Conservation (phyloP, 2,113 vertebrate genomes). For the Ifrita kowaldi region DNA sequence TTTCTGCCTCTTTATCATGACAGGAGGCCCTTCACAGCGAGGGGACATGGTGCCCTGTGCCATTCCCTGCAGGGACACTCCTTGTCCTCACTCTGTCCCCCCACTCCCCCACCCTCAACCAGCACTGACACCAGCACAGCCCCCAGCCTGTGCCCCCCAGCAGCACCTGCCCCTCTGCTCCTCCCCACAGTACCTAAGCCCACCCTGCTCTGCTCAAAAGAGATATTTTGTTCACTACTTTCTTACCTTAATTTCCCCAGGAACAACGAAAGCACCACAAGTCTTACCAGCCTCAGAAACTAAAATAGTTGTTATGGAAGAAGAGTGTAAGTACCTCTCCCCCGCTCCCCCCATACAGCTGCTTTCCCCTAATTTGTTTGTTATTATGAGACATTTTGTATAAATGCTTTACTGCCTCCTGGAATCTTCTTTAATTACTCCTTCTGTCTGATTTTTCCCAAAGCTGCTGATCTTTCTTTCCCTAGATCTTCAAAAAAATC, state of each 20-base stretch:
- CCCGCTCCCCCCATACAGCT: background rate
- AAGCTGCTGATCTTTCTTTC: conserved; percentile 13
- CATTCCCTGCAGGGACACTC: background rate
- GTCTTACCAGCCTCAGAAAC: conserved; percentile 69
- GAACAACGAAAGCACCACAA: conserved; percentile 68
- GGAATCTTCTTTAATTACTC: background rate
- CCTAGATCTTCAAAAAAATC: background rate
- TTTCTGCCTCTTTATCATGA: background rate
- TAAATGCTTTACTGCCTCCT: conserved; percentile 24
- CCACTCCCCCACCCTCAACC: background rate
- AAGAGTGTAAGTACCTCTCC: conserved; percentile 65
- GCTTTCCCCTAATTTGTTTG: background rate
- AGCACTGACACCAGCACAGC: background rate
- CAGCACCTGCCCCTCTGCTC: background rate
- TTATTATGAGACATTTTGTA: background rate
- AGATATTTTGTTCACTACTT: conserved; percentile 58
- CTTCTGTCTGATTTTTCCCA: background rate
- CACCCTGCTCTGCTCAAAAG: background rate
- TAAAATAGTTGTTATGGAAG: conserved; percentile 73
- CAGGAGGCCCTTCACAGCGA: background rate
- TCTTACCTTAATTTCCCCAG: conserved; percentile 71
- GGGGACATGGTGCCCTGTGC: background rate
- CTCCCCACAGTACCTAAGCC: conserved; percentile 1
- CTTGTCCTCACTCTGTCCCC: background rate
- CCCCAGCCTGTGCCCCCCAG: background rate